Evolutionary conservation across 2,888 invertebrate species (phyloP), one percentile per base, ranked within the genome.

Genomic region (Acanthococcus lagerstroemiae): DNA sequence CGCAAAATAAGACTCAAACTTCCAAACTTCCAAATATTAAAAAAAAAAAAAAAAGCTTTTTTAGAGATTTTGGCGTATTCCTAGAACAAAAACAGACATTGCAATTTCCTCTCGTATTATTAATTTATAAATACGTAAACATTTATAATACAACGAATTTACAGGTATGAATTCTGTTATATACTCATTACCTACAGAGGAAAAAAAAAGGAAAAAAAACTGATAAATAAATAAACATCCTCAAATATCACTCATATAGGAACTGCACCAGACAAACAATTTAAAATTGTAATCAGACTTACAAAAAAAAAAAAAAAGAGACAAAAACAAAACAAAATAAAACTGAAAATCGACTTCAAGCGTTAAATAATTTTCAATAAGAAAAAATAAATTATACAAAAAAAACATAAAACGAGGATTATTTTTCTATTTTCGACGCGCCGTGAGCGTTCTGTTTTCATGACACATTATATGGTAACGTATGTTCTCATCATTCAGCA

Each of bases 161-260:
- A 4, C 19, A 45, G 17, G 19, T 9, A 48, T 48, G 21, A 9
- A 9, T 52, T 52, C 15, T 15, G 3, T 19, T 52, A 21, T 22
- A 22, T 3, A 24, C 52, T 52, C 22, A 24, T 24, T 15, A 52
- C 15, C 19, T 1, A 5, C 19, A 52, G 22, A 52, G 9, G 9
- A 24, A 52, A 24, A 52, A 24, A 52, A 21, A 24, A 19, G 17
- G 48, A 21, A 48, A 48, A 48, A 19, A 52, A 52, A 52, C 9
- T 21, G 15, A 21, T 52, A 52, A 52, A 52, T 52, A 21, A 52
- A 52, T 19, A 19, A 60, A 50, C 61, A 50, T 30, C 19, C 61
- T 61, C 61, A 61, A 52, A 30, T 61, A 61, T 61, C 61, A 61
- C 61, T 61, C 52, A 27, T 52, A 61, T 61, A 61, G 61, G 61